phyloP scores from a whole-genome alignment of 1,140 invertebrate genomes.

The Aphaenogaster rudis region DNA sequence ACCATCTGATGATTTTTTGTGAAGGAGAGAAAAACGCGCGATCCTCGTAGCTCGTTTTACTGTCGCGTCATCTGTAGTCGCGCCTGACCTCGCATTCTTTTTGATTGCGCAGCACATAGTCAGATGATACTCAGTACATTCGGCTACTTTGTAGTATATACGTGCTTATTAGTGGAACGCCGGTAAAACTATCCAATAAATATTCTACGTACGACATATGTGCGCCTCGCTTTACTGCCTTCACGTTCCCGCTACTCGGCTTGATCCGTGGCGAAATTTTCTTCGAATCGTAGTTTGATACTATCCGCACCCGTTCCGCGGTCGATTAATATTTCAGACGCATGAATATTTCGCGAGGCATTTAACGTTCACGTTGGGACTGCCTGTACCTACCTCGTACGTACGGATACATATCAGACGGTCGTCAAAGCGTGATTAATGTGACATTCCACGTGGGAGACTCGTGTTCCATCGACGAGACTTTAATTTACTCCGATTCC shows the following conservation, averaged over 20 bases:
- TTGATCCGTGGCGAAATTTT: conserved; percentile 36
- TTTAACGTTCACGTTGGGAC: conserved; percentile 29
- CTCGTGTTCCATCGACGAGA: conserved; percentile 12
- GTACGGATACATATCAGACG: conserved; percentile 1
- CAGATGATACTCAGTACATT: background rate
- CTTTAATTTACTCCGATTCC: conserved; percentile 22
- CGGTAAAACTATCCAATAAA: conserved; percentile 34
- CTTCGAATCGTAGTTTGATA: conserved; percentile 27
- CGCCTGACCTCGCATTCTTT: conserved; percentile 34
- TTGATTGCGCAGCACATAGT: conserved; percentile 8
- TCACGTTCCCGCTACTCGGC: background rate
- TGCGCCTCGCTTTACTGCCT: background rate
- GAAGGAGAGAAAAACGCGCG: background rate
- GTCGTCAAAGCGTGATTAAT: conserved; percentile 38
- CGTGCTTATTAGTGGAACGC: background rate
- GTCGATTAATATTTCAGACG: conserved; percentile 48
- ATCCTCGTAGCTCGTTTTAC: conserved; percentile 29
- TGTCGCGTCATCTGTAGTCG: conserved; percentile 5
- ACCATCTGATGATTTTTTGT: background rate
- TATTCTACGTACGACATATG: conserved; percentile 28
- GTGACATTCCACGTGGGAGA: background rate
- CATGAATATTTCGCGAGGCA: conserved; percentile 42
- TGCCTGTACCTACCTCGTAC: background rate
- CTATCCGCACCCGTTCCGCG: background rate
- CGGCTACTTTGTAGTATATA: conserved; percentile 37